These are phyloP conservation scores for Spinus olivaceus DNA, from an alignment of 2,797 vertebrate genomes.

Conservation along the genomic window DNA sequence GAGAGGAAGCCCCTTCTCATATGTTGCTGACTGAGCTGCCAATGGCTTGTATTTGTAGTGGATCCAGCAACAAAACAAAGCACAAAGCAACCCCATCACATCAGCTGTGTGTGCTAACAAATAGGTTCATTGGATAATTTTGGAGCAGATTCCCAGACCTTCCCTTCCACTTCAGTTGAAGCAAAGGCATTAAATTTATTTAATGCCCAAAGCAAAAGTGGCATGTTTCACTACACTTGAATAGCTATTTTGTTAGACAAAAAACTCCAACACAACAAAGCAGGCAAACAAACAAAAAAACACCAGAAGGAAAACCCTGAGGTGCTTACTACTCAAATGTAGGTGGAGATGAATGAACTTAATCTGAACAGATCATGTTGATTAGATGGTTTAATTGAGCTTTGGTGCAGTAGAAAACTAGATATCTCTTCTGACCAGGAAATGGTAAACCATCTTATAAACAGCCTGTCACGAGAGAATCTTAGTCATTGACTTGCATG, in stretches of 20 bases:
- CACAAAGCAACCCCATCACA: conserved; percentile 49
- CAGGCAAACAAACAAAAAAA: neutral
- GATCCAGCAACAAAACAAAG: conserved; percentile 72
- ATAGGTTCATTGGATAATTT: neutral
- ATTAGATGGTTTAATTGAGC: neutral
- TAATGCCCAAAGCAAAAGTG: neutral
- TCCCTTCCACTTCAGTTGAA: neutral
- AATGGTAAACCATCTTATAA: conserved; percentile 1
- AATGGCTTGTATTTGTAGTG: conserved; percentile 62
- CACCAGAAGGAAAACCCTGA: neutral
- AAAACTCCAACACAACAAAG: neutral
- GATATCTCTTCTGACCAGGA: neutral
- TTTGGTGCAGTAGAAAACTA: neutral
- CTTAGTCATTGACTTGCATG: neutral
- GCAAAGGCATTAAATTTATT: conserved; percentile 12
- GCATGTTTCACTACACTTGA: neutral
- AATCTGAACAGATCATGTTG: neutral
- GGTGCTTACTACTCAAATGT: neutral
- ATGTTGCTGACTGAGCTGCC: conserved; percentile 56
- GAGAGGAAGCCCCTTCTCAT: conserved; percentile 71
- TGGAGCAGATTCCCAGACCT: neutral
- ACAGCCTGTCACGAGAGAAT: neutral
- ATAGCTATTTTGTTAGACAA: neutral
- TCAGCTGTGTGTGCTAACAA: conserved; percentile 59
- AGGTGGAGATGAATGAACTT: neutral